Conservation (phyloP, 2,888 invertebrate species). For the Caenorhabditis japonica region DNA sequence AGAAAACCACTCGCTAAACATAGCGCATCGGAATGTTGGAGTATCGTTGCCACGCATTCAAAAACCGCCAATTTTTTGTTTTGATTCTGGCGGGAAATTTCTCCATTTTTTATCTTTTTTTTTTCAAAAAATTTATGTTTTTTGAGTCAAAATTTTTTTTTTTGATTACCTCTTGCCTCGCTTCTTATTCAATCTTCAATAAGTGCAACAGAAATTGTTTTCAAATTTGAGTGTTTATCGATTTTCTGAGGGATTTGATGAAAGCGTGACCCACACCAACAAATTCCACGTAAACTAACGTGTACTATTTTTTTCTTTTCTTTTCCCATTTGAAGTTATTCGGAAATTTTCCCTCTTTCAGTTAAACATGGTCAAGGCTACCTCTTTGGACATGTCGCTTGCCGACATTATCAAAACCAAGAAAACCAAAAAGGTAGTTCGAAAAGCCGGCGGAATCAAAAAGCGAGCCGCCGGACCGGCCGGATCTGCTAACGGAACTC, state of each 20-base stretch:
- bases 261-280: too few species aligned
- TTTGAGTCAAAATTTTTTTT: neutral
- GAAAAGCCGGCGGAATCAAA: conserved; percentile 18
- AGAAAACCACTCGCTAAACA: conserved; percentile 29
- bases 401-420: conserved; percentile 31
- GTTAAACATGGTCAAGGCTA: conserved; percentile 27
- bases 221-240: too few species aligned
- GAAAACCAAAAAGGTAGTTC: conserved; percentile 16
- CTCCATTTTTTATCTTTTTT: neutral
- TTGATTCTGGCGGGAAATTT: neutral
- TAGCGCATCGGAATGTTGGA: conserved; percentile 17
- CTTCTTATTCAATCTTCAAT: too few species aligned
- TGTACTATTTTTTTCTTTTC: too few species aligned
- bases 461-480: conserved; percentile 12
- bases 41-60: conserved; percentile 10
- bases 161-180: too few species aligned
- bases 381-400: conserved; percentile 30
- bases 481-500: conserved; percentile 5
- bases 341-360: too few species aligned
- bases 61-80: conserved; percentile 1
- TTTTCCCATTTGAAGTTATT: too few species aligned
- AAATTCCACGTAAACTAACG: too few species aligned
- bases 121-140: neutral
- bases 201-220: too few species aligned
- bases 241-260: too few species aligned